A percentile compares a stretch with the other conserved stretches of the same genome.
Conservation (phyloP, 2,888 invertebrate species). For the Aphodius granarius region DNA sequence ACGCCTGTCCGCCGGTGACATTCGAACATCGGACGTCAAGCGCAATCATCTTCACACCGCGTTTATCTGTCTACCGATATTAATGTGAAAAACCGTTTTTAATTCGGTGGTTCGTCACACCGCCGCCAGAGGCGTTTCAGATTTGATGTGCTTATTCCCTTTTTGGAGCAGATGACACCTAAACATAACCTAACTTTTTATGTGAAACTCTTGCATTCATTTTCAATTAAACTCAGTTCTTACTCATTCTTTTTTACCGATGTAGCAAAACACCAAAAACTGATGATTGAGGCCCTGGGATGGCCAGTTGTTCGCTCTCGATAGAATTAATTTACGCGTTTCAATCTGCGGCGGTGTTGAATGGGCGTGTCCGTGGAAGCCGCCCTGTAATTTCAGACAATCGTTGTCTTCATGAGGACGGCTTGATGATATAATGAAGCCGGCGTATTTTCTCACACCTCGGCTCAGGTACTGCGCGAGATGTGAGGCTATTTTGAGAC, state of each 20-base stretch:
- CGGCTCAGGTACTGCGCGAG: slow-evolving; percentile 40
- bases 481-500: background rate
- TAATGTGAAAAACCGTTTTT: background rate
- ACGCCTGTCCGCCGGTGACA: background rate
- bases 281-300: background rate
- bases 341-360: slow-evolving; percentile 43
- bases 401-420: slow-evolving; percentile 55
- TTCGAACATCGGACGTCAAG: background rate
- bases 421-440: slow-evolving; percentile 57
- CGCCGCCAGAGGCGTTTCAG: background rate
- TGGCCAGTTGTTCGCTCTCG: slow-evolving; percentile 10
- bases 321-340: slow-evolving; percentile 44
- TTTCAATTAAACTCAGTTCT: background rate
- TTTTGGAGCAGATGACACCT: too few relatives aligned
- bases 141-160: too few relatives aligned
- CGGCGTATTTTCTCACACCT: slow-evolving; percentile 55
- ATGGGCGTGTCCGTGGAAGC: slow-evolving; percentile 45
- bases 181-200: background rate
- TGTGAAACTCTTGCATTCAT: background rate
- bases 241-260: background rate
- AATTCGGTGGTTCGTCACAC: background rate
- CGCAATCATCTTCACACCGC: background rate
- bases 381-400: slow-evolving; percentile 56
- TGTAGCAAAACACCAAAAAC: background rate
- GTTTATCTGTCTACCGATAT: background rate